Evolutionary conservation across 2,888 invertebrate genomes (phyloP).

Genomic region (Hipparchia sbordonii): DNA sequence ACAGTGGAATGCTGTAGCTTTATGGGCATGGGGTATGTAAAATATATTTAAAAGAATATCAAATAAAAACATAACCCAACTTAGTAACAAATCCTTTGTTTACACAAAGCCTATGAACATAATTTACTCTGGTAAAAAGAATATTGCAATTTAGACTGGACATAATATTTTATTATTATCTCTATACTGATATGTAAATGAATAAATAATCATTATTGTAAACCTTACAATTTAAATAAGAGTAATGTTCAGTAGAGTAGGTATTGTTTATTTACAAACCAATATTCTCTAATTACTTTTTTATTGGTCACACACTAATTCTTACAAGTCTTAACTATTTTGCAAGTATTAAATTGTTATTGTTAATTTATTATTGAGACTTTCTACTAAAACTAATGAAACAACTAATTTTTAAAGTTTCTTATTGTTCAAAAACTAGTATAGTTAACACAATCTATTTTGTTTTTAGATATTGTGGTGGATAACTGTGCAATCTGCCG

Average conservation of each 20-base stretch:
- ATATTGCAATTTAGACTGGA: not conserved
- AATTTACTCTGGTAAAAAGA: not conserved
- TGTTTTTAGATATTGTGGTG: constrained; percentile 94
- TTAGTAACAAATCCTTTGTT: constrained; percentile 5
- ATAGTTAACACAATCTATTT: not conserved
- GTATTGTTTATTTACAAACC: too few species aligned
- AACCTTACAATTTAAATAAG: not conserved
- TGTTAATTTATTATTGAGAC: too few species aligned
- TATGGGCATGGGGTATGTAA: constrained; percentile 98
- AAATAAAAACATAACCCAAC: constrained; percentile 10
- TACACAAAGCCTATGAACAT: not conserved
- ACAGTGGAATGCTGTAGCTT: constrained; percentile 99
- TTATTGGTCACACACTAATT: too few species aligned
- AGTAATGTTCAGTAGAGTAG: not conserved
- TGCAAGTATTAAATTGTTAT: too few species aligned
- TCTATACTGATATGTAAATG: not conserved
- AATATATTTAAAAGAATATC: constrained; percentile 6
- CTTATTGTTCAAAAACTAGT: too few species aligned
- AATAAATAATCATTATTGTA: not conserved
- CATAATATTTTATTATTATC: not conserved
- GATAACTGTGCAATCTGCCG: constrained; percentile 99
- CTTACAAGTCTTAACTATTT: too few species aligned
- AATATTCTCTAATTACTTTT: too few species aligned
- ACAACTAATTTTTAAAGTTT: too few species aligned
- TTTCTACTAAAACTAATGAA: too few species aligned